Evolutionary conservation across 2,888 invertebrate genomes (phyloP).

Genomic region (Bursaphelenchus okinawaensis): DNA sequence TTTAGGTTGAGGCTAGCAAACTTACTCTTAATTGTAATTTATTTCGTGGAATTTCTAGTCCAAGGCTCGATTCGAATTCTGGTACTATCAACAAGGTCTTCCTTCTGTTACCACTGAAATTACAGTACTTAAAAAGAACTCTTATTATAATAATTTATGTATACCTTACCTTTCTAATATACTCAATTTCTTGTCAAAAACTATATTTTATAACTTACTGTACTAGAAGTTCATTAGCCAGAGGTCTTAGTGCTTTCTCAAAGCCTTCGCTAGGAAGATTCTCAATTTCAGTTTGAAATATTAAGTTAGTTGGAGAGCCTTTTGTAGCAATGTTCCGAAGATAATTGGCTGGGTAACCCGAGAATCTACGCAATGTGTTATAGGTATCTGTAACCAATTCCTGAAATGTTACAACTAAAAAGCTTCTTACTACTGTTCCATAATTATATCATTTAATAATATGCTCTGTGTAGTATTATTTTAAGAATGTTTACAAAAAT

Average conservation of each 20-base stretch:
- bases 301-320: neutral
- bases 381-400: neutral
- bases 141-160: too few species aligned
- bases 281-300: neutral
- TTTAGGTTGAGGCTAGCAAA: too few species aligned
- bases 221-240: neutral
- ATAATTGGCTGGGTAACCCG: neutral
- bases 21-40: too few species aligned
- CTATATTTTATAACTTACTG: too few species aligned
- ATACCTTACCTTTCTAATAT: too few species aligned
- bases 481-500: too few species aligned
- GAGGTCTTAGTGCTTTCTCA: neutral
- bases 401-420: neutral
- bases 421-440: too few species aligned
- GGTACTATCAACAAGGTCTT: neutral
- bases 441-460: too few species aligned
- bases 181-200: too few species aligned
- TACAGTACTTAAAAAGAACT: too few species aligned
- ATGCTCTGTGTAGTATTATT: too few species aligned
- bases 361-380: neutral
- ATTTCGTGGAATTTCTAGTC: neutral
- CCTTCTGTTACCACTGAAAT: neutral
- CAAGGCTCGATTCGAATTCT: neutral
- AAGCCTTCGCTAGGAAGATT: neutral
- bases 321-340: neutral